Base-by-base conservation (phyloP, 2,797 vertebrate species). In the Gila robusta region DNA sequence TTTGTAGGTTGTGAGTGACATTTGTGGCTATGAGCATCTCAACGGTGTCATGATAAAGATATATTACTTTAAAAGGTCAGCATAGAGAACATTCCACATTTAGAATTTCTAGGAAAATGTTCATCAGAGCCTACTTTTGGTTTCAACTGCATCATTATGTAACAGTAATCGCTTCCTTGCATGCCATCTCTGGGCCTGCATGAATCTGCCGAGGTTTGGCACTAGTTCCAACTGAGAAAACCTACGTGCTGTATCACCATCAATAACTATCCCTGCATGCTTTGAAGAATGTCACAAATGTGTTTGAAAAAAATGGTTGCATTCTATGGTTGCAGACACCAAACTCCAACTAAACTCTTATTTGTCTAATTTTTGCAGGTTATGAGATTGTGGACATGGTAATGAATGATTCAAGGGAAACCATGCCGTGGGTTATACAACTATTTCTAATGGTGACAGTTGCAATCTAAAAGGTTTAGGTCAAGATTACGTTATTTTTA, bases 111-210 rank as follows among this genome's bases (percentile, higher is more conserved):
- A 70, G 7, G 83, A 84, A 84, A 59, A 83, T 1, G 28, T 37
- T 76, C 39, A 47, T 7, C 7, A 12, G 47, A 73, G 21, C 32
- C 16, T 21, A 79, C 7, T 21, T 79, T 80, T 79, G 67, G 39
- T 80, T 85, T 84, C 4, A 72, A 71, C 52, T 71, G 35, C 66
- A 19, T 41, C 17, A 72, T 85, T 85, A 85, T 67, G 56, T 73
- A 85, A 85, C 10, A 5, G 9, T 9, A 11, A 71, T 59, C 11
- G 26, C 17, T 59, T 70, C 9, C 37, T 72, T 71, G 76, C 52
- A 62, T 35, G 66, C 49, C 39, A 80, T 71, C 26, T n/a, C 19
- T 52, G 32, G 47, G 47, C 49, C 49, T 85, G 83, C 37, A 59
- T 26, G 73, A 56, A 67, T 78, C 47, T 67, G 23, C 41, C 19